phyloP scores from a whole-genome alignment of 2,113 vertebrate species.

The Hemichromis elongatus region DNA sequence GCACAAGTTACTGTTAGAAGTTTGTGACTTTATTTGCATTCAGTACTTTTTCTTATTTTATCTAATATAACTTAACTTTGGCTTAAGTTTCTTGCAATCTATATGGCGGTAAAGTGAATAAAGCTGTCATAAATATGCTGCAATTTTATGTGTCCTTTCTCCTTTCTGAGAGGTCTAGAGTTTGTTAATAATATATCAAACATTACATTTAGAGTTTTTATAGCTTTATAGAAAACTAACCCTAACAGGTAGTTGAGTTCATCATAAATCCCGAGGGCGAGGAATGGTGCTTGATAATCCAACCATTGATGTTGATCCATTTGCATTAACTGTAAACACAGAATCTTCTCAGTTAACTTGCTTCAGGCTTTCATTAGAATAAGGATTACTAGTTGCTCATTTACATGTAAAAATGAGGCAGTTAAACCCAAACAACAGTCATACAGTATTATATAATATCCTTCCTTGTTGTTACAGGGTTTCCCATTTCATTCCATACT shows the following conservation, averaged over 20 bases:
- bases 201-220: background rate
- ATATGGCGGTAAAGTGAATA: background rate
- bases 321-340: background rate
- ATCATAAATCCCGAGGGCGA: background rate
- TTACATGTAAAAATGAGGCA: background rate
- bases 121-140: background rate
- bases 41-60: background rate
- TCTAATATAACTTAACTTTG: background rate
- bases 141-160: background rate
- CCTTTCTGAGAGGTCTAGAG: background rate
- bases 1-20: background rate
- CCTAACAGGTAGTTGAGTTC: background rate
- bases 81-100: background rate
- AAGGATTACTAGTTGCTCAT: background rate
- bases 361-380: background rate
- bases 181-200: background rate
- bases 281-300: background rate
- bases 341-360: background rate
- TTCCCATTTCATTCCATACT: background rate
- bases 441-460: background rate
- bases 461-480: background rate
- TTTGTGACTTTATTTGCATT: background rate
- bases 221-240: background rate
- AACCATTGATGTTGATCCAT: background rate
- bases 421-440: background rate